Evolutionary conservation across 1,140 invertebrate species (phyloP).

Genomic region (Drosophila pachea): DNA sequence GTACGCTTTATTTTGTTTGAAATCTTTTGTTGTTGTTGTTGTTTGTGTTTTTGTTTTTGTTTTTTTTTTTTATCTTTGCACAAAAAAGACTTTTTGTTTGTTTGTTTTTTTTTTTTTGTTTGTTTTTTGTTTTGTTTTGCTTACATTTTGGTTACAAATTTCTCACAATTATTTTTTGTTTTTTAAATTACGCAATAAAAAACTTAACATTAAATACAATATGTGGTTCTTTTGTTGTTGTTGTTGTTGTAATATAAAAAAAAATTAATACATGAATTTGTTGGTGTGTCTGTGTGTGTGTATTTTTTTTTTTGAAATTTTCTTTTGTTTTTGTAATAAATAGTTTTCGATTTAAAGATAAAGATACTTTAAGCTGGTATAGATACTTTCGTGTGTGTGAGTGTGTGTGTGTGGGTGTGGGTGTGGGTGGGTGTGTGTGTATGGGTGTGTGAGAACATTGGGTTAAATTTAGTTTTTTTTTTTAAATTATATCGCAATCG

Average conservation of each 20-base stretch:
- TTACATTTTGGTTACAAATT: constrained; percentile 77
- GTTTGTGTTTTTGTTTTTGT: constrained; percentile 50
- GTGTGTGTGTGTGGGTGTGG: constrained; percentile 39
- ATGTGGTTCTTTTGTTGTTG: constrained; percentile 54
- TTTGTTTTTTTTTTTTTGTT: constrained; percentile 48
- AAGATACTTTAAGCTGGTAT: constrained; percentile 52
- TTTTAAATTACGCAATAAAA: constrained; percentile 67
- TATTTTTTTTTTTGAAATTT: constrained; percentile 53
- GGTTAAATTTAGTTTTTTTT: constrained; percentile 45
- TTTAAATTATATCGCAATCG: constrained; percentile 62
- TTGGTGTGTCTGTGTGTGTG: too few species aligned
- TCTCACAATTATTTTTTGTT: constrained; percentile 64
- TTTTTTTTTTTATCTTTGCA: constrained; percentile 48
- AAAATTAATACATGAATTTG: constrained; percentile 73
- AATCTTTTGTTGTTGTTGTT: constrained; percentile 59
- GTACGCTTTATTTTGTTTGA: constrained; percentile 69
- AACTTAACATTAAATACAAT: constrained; percentile 78
- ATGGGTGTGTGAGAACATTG: constrained; percentile 64
- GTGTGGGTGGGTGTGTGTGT: constrained; percentile 30
- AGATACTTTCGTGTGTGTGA: constrained; percentile 64
- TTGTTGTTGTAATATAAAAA: constrained; percentile 68
- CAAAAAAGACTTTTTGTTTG: constrained; percentile 28
- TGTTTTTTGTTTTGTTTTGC: constrained; percentile 38
- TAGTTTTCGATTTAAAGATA: constrained; percentile 61
- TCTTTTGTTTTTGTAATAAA: constrained; percentile 59